phyloP scores from a whole-genome alignment of 2,797 vertebrate species.

The Pseudochromis fuscus region DNA sequence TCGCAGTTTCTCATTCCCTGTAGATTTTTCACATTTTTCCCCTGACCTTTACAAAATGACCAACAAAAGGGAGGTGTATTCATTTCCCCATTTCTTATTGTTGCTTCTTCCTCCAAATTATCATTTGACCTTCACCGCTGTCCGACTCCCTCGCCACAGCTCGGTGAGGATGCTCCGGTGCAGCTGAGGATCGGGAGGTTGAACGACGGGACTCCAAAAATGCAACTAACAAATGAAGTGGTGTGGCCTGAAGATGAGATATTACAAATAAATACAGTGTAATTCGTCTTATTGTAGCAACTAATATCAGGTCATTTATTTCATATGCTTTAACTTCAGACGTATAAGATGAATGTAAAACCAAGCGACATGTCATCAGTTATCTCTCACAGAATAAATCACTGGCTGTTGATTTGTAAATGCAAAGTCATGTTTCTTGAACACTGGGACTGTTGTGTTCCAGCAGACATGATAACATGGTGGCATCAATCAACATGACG shows the following conservation, averaged over 20 bases:
- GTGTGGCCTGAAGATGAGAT: not conserved
- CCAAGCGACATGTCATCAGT: too few species aligned
- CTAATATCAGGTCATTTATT: not conserved
- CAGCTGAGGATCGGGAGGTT: constrained; percentile 26
- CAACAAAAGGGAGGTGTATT: constrained; percentile 75
- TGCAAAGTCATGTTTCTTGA: not conserved
- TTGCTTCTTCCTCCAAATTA: constrained; percentile 78
- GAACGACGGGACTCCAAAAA: not conserved
- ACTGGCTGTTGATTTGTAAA: not conserved
- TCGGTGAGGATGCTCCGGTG: constrained; percentile 52
- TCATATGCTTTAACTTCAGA: not conserved
- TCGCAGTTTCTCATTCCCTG: constrained; percentile 62
- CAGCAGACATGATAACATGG: not conserved
- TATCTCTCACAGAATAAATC: not conserved
- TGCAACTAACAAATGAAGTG: not conserved
- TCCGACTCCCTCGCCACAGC: constrained; percentile 50
- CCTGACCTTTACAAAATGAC: constrained; percentile 79
- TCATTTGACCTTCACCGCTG: constrained; percentile 80
- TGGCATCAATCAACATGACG: not conserved
- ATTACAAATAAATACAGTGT: not conserved
- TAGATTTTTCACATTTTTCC: constrained; percentile 65
- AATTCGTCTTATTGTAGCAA: too few species aligned
- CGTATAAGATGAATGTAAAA: not conserved
- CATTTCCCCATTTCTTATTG: constrained; percentile 68
- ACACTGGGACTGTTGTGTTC: not conserved